These are phyloP conservation scores for Heliconius cydno DNA, from an alignment of 2,888 invertebrate genomes.

Conservation along the genomic window DNA sequence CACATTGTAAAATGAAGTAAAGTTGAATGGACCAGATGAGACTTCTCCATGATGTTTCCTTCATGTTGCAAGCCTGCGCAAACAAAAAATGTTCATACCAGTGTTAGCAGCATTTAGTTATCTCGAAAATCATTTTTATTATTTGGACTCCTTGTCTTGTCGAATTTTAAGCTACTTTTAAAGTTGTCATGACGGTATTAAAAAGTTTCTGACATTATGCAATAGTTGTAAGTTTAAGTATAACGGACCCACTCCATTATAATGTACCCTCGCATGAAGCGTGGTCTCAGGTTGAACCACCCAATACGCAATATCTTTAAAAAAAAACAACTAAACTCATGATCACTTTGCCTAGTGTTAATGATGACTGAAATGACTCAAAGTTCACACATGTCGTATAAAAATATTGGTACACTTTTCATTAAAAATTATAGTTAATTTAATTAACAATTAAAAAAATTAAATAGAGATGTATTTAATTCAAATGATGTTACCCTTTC, in stretches of 20 bases:
- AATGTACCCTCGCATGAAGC: too few species aligned
- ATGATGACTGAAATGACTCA: too few species aligned
- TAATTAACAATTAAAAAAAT: too few species aligned
- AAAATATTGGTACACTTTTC: too few species aligned
- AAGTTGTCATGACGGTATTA: not conserved
- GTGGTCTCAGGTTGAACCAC: too few species aligned
- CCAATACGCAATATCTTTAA: too few species aligned
- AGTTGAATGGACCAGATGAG: slow-evolving; percentile 21
- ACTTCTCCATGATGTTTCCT: slow-evolving; percentile 18
- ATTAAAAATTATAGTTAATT: too few species aligned
- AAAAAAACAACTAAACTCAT: too few species aligned
- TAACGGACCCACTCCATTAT: not conserved
- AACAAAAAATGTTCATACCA: not conserved
- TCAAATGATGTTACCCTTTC: not conserved
- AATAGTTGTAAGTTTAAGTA: not conserved
- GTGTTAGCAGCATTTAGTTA: not conserved
- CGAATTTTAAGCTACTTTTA: not conserved
- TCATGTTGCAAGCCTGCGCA: slow-evolving; percentile 20
- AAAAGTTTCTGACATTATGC: not conserved
- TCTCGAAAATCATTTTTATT: not conserved
- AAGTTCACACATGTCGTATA: too few species aligned
- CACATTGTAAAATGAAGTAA: slow-evolving; percentile 16
- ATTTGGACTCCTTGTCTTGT: too few species aligned
- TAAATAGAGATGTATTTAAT: not conserved
- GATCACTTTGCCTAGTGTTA: too few species aligned